Conservation (phyloP, 2,113 vertebrate species). For the Miniopterus natalensis region DNA sequence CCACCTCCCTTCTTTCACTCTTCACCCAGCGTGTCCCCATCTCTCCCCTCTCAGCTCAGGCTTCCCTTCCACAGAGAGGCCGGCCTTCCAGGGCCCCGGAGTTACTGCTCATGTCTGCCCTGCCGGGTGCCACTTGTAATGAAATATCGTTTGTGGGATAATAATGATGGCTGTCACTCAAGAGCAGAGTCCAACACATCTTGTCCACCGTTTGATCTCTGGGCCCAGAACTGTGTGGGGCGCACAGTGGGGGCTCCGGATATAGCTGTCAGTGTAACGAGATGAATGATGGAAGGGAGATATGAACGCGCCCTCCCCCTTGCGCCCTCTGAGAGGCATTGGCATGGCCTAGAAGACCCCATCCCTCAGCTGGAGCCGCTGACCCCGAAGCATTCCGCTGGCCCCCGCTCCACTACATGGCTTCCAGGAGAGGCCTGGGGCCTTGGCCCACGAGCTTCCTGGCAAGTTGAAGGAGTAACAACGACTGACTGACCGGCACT, state of each 20-base stretch:
- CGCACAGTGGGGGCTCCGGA: not conserved
- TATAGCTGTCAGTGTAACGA: rapidly evolving
- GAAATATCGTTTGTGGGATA: not conserved
- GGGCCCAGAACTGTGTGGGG: not conserved
- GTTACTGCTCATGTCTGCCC: not conserved
- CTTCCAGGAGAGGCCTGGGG: not conserved
- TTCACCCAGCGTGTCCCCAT: not conserved
- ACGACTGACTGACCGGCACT: not conserved
- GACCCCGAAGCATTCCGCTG: not conserved
- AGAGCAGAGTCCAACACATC: not conserved
- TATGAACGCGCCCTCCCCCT: rapidly evolving
- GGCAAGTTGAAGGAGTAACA: not conserved
- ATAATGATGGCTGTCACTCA: not conserved
- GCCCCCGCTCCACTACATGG: rapidly evolving
- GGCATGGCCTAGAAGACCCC: not conserved
- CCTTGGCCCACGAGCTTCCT: not conserved
- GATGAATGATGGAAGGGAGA: rapidly evolving
- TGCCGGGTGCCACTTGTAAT: too few relatives aligned
- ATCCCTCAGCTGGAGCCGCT: too few relatives aligned
- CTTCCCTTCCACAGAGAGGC: not conserved
- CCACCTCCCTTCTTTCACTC: not conserved
- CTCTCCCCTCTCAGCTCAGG: not conserved
- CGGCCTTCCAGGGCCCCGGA: rapidly evolving
- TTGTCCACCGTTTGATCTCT: rapidly evolving
- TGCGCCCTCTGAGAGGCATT: not conserved